Evolutionary conservation across 2,113 vertebrate genomes (phyloP).

Genomic region (Cavia aperea): DNA sequence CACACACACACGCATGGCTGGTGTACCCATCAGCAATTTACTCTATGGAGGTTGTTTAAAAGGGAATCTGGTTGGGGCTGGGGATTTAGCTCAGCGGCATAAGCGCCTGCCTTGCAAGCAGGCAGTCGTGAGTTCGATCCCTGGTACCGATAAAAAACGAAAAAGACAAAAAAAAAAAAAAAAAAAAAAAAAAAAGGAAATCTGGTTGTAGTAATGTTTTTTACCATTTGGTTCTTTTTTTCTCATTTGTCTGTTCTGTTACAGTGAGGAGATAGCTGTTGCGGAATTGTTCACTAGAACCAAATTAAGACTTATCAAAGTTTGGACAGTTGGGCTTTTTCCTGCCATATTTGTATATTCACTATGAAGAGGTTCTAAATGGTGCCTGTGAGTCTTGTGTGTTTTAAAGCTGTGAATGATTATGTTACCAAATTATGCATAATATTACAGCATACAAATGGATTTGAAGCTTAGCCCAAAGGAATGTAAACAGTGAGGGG

Average conservation of each 20-base stretch:
- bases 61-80: background rate
- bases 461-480: slow-evolving; percentile 38
- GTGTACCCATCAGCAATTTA: background rate
- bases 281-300: background rate
- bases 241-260: background rate
- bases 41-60: background rate
- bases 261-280: background rate
- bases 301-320: slow-evolving; percentile 20
- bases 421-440: slow-evolving; percentile 21
- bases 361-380: slow-evolving; percentile 7
- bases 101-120: no score
- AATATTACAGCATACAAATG: slow-evolving; percentile 41
- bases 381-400: slow-evolving; percentile 48
- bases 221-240: background rate
- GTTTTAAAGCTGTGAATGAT: slow-evolving; percentile 32
- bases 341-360: slow-evolving; percentile 31
- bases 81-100: no score
- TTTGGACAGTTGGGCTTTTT: slow-evolving; percentile 10
- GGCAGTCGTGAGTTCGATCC: no score
- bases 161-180: no score
- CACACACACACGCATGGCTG: background rate
- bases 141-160: no score
- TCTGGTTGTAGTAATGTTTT: background rate
- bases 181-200: background rate
- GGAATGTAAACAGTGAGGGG: slow-evolving; percentile 33